These are phyloP conservation scores for Tauraco erythrolophus DNA, from an alignment of 2,113 vertebrate genomes.

Conservation along the genomic window DNA sequence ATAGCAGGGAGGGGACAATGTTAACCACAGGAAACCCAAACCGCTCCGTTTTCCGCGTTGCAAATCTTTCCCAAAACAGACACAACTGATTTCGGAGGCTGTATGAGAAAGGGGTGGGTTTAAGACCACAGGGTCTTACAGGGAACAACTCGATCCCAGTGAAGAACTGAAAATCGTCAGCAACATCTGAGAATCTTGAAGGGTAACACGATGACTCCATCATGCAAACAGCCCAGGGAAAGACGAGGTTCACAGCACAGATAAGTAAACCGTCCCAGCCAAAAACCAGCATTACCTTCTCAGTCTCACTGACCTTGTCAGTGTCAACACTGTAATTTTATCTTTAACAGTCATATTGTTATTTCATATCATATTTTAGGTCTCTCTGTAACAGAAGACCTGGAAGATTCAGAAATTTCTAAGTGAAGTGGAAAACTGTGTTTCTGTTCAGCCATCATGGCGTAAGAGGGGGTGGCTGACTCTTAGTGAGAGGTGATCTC, in stretches of 20 bases:
- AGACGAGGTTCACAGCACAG: background rate
- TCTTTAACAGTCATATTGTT: background rate
- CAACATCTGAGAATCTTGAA: background rate
- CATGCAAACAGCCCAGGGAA: background rate
- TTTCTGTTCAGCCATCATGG: background rate
- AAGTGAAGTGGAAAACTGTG: background rate
- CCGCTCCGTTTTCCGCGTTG: accelerated
- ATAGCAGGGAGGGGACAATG: accelerated
- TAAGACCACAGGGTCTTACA: background rate
- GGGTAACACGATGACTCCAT: background rate
- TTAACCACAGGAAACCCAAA: background rate
- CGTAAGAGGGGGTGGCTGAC: accelerated
- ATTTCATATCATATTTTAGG: background rate
- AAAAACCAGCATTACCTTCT: background rate
- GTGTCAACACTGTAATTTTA: background rate
- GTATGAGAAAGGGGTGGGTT: background rate
- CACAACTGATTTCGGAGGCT: background rate
- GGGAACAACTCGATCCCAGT: background rate
- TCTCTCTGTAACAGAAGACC: background rate
- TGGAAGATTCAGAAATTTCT: background rate
- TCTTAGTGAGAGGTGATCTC: accelerated
- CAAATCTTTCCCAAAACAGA: background rate
- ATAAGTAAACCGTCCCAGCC: background rate
- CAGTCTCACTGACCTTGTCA: background rate
- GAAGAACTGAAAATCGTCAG: background rate